Base-by-base conservation (phyloP, 2,888 invertebrate genomes). In the Crossocerus cetratus region DNA sequence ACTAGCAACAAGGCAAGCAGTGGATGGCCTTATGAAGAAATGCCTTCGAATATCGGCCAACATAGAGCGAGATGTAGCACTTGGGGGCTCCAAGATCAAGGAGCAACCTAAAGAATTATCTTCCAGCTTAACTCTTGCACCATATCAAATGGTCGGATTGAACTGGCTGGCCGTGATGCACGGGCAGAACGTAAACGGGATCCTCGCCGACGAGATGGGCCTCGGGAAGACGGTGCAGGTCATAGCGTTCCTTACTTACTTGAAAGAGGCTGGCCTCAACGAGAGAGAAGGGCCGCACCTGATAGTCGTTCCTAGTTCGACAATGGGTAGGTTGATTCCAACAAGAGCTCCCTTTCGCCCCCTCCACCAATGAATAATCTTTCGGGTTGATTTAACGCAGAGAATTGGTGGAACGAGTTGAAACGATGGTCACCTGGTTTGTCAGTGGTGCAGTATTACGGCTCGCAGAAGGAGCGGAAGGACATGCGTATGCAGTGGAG, bases 181-280 rank as follows among this genome's bases (percentile, higher is more conserved):
- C 90, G 93, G 94, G 73, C 96, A 98, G 85, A 94, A 95, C 14
- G 94, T 99, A 54, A 98, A 98, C 86, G 98, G 98, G 0, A 98
- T 99, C 84, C 91, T 99, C 76, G 99, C 98, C 0, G 99, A 99
- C 89, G 99, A 99, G 92, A 99, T 99, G 99, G 98, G 98, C 0
- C 91, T 98, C 2, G 98, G 98, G 3, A 98, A 98, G 91, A 98
- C 98, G 0, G 94, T 98, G 76, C 98, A 98, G 90, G 95, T 97
- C n/a, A 97, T 98, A 77, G 94, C 98, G 0, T 98, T 98, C 90
- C 92, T 98, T 0, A 96, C 97, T 0, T 96, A 98, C 88, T 91
- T 99, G 16, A 95, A 97, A 90, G 96, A 98, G 87, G 93, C 94
- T 0, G 94, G 94, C 0, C 93, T 94, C 56, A 73, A 83, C 45